Conservation (phyloP, 1,140 invertebrate genomes). For the Propsilocerus akamusi region DNA sequence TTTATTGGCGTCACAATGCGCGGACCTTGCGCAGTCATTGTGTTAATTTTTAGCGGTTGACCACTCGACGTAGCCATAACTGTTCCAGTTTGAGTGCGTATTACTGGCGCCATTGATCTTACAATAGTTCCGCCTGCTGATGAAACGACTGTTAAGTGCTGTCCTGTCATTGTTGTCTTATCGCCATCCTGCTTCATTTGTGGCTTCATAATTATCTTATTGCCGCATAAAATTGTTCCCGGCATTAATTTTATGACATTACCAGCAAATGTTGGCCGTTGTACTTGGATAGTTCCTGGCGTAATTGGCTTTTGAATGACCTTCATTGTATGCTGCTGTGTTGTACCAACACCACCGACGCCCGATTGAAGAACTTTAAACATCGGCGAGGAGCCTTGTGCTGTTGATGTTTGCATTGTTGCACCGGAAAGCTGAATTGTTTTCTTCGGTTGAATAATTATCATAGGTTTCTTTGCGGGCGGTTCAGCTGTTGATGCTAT, state of each 20-base stretch:
- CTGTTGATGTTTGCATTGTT: background rate
- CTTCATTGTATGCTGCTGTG: constrained; percentile 19
- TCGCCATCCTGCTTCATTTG: constrained; percentile 42
- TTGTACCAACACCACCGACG: constrained; percentile 18
- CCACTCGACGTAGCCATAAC: too few species aligned
- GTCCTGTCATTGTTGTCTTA: constrained; percentile 38
- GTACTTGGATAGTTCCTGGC: constrained; percentile 9
- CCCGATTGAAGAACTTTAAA: constrained; percentile 5
- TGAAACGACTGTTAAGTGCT: constrained; percentile 33
- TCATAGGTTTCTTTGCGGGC: background rate
- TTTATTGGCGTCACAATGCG: background rate
- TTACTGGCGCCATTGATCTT: background rate
- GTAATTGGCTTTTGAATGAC: constrained; percentile 14
- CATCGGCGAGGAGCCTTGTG: too few species aligned
- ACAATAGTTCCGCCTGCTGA: constrained; percentile 23
- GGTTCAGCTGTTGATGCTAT: background rate
- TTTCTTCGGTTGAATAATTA: background rate
- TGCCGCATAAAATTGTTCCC: constrained; percentile 23
- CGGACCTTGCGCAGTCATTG: background rate
- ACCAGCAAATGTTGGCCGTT: constrained; percentile 22
- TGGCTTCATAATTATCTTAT: constrained; percentile 43
- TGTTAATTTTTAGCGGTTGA: too few species aligned
- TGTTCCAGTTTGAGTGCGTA: background rate
- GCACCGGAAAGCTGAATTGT: background rate
- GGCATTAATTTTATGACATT: constrained; percentile 21